Evolutionary conservation across 2,888 invertebrate species (phyloP).

Genomic region (Drosophila atripex): DNA sequence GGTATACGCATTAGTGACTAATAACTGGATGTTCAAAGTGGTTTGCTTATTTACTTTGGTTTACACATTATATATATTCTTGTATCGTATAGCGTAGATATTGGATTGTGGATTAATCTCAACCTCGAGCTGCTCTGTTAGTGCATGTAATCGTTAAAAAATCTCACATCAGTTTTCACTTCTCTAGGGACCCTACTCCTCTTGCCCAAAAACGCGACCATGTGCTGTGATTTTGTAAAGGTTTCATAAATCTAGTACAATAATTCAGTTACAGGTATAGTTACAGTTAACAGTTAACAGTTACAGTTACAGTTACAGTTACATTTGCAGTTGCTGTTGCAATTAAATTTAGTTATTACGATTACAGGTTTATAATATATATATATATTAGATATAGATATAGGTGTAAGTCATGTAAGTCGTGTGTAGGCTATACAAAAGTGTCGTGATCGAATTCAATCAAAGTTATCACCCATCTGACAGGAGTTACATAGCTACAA

Average conservation of each 20-base stretch:
- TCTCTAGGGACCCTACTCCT: conserved; percentile 16
- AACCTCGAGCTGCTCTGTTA: conserved; percentile 25
- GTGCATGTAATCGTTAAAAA: conserved; percentile 29
- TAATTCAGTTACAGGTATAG: conserved; percentile 54
- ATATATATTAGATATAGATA: background rate
- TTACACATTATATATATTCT: conserved; percentile 41
- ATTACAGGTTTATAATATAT: conserved; percentile 6
- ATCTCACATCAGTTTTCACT: conserved; percentile 35
- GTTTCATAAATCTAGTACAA: conserved; percentile 38
- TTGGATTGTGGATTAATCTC: conserved; percentile 7
- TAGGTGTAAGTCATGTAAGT: conserved; percentile 4
- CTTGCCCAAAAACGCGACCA: conserved; percentile 18
- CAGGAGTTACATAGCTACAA: conserved; percentile 82
- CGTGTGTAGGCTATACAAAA: conserved; percentile 31
- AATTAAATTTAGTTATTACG: conserved; percentile 28
- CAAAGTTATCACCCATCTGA: conserved; percentile 83
- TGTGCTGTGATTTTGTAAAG: conserved; percentile 31
- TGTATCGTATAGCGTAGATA: conserved; percentile 18
- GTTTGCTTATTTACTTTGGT: conserved; percentile 17
- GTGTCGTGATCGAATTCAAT: conserved; percentile 58
- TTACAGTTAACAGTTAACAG: conserved; percentile 48
- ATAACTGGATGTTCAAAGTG: conserved; percentile 56
- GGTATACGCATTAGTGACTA: conserved; percentile 57
- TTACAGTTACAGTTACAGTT: conserved; percentile 50
- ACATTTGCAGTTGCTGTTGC: conserved; percentile 43